Base-by-base conservation (phyloP, 1,140 invertebrate genomes). In the Cepaea nemoralis region DNA sequence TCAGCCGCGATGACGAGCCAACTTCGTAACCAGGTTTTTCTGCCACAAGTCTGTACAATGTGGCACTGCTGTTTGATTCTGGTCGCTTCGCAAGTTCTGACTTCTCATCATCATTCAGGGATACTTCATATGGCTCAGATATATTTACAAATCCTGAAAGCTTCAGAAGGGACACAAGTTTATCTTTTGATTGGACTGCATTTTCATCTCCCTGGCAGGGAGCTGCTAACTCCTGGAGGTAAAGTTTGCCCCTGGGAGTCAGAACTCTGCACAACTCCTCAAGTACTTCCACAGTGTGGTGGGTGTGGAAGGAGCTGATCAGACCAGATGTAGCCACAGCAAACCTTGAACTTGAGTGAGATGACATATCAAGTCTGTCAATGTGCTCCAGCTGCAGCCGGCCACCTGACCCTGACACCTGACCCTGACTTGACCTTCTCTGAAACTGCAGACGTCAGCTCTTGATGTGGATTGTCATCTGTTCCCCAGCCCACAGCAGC, bases 11-110 rank as follows among this genome's bases (percentile, higher is more conserved):
- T 8, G 93, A 91, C 22, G 94, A 93, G 14, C 94, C 94, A 39
- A 95, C 92, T 93, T 95, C 92, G 88, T 92, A 93, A 71, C 87
- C 86, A 33, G 93, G 93, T 85, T 93, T 93, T 50, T 70, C 69
- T 40, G 87, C 91, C 70, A 66, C 80, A n/a, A 92, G 80, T 33
- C 83, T 81, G 78, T 74, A 81, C n/a, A 83, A 22, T 27, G n/a
- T 80, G 89, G 87, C 33, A 87, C 69, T 8, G 88, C 59, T 14
- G 50, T 48, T 50, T 24, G 80, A 40, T 82, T 70, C 76, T 80
- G 82, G 77, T 48, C n/a, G 45, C 33, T 50, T 63, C 74, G 78
- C 50, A 33, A 82, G 27, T 66, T 80, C 75, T 82, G 40, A 31
- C 66, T 85, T 85, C 19, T 83, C 81, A 74, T 89, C 85, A 85